Evolutionary conservation across 2,888 invertebrate species (phyloP), one percentile per base, ranked within the genome.

Genomic region (Nomada fucata): DNA sequence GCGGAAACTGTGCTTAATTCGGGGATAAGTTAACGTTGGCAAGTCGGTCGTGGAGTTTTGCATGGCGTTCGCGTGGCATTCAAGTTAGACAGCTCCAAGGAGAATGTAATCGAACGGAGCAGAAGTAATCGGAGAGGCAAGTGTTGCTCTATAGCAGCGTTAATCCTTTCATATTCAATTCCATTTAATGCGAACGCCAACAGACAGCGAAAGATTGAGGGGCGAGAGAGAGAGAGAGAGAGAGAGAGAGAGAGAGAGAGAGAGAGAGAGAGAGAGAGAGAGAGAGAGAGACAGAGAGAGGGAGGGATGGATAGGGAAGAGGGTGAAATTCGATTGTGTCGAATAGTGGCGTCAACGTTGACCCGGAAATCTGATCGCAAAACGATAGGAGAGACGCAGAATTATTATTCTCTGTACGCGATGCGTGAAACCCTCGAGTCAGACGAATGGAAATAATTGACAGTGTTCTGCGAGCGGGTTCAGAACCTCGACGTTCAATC

Each of bases 131-230:
- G 70, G 70, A 53, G 59, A 55, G 29, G 74, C 74, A 75, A 75
- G 70, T 75, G 63, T 75, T 75, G 52, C 72, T 20, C 69, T 20
- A 15, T 36, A 75, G 36, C 60, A 26, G 23, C 7, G 68, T 20
- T 80, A 80, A 69, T 69, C 82, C 69, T 65, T 80, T 80, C 76
- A 60, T 71, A 70, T 63, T 79, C 71, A 57, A 67, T 76, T 76
- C 64, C 60, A 65, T 69, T 52, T 70, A 67, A 71, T 61, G 10
- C n/a, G 68, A 15, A 59, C 57, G 44, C 13, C 23, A 57, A 57
- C 69, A n/a, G 57, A 23, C 23, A 18, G 42, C 13, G 13, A n/a
- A 18, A 72, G 18, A 63, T 23, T 50, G 20, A 47, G 47, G 47
- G 63, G 53, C 20, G 64, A 23, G 42, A 7, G 26, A 5, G 53